These are phyloP conservation scores for Dinocampus coccinellae DNA, from an alignment of 2,888 invertebrate genomes.

Conservation along the genomic window DNA sequence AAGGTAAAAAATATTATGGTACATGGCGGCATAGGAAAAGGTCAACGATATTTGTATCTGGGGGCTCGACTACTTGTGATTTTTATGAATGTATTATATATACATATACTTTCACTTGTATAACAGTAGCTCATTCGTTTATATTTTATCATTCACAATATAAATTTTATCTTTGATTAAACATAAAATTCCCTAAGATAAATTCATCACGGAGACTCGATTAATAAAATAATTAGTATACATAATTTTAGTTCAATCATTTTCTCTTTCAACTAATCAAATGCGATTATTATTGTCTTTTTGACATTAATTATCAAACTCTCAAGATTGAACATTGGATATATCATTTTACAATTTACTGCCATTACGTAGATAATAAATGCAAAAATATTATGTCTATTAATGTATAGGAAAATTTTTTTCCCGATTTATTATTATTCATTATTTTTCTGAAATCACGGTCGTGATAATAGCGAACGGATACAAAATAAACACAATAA, in stretches of 20 bases:
- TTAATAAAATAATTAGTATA: background rate
- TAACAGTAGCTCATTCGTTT: conserved; percentile 9
- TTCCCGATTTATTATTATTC: no score
- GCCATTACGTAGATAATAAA: background rate
- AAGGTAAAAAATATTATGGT: background rate
- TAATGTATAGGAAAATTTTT: no score
- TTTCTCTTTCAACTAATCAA: background rate
- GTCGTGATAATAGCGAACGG: background rate
- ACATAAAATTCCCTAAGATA: background rate
- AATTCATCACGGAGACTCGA: background rate
- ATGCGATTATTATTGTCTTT: background rate
- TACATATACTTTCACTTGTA: conserved; percentile 27
- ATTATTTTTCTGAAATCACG: background rate
- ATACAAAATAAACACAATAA: no score
- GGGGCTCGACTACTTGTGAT: conserved; percentile 30
- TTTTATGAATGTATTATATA: conserved; percentile 8
- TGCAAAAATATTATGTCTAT: no score
- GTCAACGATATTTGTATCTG: conserved; percentile 12
- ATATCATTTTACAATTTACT: no score
- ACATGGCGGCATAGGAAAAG: conserved; percentile 14
- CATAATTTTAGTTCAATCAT: no score
- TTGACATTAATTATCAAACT: background rate
- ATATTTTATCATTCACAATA: background rate
- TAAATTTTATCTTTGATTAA: background rate
- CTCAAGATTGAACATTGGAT: background rate